Evolutionary conservation across 2,113 vertebrate species (phyloP).

Genomic region (Saccopteryx bilineata): DNA sequence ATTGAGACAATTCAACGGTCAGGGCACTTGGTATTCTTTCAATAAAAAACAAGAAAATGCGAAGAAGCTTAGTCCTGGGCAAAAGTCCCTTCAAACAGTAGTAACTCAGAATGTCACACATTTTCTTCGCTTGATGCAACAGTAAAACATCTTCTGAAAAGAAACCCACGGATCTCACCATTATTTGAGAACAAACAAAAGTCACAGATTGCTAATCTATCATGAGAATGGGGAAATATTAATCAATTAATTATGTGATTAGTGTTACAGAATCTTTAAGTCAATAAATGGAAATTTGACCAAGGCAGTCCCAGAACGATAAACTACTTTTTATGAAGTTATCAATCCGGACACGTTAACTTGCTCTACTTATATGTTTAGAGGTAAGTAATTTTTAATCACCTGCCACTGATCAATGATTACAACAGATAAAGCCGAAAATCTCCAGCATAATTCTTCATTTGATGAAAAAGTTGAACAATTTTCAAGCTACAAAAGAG

Average conservation of each 20-base stretch:
- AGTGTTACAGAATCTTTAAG: not conserved
- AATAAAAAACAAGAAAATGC: slow-evolving; percentile 10
- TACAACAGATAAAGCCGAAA: slow-evolving; percentile 44
- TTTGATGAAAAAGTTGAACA: slow-evolving; percentile 37
- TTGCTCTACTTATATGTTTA: slow-evolving; percentile 40
- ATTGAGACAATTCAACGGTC: not conserved
- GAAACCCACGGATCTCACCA: not conserved
- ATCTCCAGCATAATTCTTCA: slow-evolving; percentile 18
- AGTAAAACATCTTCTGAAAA: not conserved
- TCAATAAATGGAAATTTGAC: slow-evolving; percentile 20
- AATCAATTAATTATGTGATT: not conserved
- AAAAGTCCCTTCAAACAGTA: not conserved
- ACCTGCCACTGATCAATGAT: not conserved
- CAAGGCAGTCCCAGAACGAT: not conserved
- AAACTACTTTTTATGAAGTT: slow-evolving; percentile 45
- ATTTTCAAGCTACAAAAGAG: slow-evolving; percentile 68
- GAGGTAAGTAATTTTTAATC: slow-evolving; percentile 45
- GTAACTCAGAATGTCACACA: not conserved
- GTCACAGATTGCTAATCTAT: slow-evolving; percentile 10
- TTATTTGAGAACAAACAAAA: slow-evolving; percentile 40
- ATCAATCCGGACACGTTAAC: not conserved
- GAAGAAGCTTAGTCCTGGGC: slow-evolving; percentile 27
- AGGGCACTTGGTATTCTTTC: slow-evolving; percentile 18
- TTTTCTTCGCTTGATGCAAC: not conserved
- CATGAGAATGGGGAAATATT: not conserved